Evolutionary conservation across 2,797 vertebrate genomes (phyloP).

Genomic region (Trematomus bernacchii): DNA sequence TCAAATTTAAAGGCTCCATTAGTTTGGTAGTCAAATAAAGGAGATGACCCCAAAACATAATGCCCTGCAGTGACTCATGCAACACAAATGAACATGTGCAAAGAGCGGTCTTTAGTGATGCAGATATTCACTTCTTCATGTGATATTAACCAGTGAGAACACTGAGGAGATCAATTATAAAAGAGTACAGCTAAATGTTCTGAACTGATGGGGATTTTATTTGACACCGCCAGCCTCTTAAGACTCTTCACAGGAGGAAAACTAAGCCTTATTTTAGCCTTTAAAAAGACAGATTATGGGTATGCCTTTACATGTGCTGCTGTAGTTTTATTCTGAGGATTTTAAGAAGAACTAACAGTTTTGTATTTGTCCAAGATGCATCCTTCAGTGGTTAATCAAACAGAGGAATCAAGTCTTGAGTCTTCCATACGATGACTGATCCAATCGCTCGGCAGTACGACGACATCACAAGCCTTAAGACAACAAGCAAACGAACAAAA

Average conservation of each 20-base stretch:
- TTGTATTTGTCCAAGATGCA: slow-evolving; percentile 20
- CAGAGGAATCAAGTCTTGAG: slow-evolving; percentile 35
- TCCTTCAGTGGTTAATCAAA: slow-evolving; percentile 51
- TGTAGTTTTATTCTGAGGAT: slow-evolving; percentile 11
- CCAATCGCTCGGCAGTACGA: background rate
- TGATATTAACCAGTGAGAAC: slow-evolving; percentile 32
- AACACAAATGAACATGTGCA: slow-evolving; percentile 31
- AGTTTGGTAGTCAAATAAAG: background rate
- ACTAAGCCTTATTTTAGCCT: background rate
- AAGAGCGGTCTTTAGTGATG: slow-evolving; percentile 10
- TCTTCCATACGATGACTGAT: slow-evolving; percentile 12
- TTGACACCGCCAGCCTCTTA: background rate
- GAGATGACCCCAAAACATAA: slow-evolving; percentile 26
- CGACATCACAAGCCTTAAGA: slow-evolving; percentile 21
- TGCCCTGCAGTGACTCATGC: slow-evolving; percentile 9
- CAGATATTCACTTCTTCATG: slow-evolving; percentile 25
- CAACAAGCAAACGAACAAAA: slow-evolving; percentile 13
- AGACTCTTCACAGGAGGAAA: slow-evolving; percentile 10
- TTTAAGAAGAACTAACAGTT: slow-evolving; percentile 7
- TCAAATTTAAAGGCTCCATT: slow-evolving; percentile 2
- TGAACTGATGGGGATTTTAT: slow-evolving; percentile 26
- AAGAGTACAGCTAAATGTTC: slow-evolving; percentile 10
- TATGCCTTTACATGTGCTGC: slow-evolving; percentile 16
- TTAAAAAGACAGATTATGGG: background rate
- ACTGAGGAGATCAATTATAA: slow-evolving; percentile 21